phyloP scores from a whole-genome alignment of 1,140 invertebrate genomes.

The Tetragonula clypearis region DNA sequence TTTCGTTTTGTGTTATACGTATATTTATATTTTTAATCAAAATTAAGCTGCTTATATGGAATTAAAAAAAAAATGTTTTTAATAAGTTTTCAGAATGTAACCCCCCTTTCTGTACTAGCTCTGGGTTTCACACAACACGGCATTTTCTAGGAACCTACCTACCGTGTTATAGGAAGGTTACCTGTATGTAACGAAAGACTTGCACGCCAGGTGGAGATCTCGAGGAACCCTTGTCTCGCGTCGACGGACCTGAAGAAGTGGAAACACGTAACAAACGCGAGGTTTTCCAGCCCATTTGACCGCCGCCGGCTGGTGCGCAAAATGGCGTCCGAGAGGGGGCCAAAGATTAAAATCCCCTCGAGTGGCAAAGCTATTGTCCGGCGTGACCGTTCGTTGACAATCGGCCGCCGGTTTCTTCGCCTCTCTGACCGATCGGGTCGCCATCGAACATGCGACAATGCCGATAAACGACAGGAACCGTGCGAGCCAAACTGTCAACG shows the following conservation, averaged over 20 bases:
- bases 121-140: too few relatives aligned
- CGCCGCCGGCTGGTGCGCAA: slow-evolving; percentile 54
- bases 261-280: slow-evolving; percentile 10
- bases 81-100: too few relatives aligned
- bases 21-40: too few relatives aligned
- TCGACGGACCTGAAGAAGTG: not conserved
- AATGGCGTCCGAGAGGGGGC: slow-evolving; percentile 41
- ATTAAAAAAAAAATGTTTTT: too few relatives aligned
- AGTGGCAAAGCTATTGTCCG: slow-evolving; percentile 64
- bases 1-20: too few relatives aligned
- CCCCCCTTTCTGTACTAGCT: too few relatives aligned
- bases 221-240: slow-evolving; percentile 25
- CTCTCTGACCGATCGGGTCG: not conserved
- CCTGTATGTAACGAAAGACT: not conserved
- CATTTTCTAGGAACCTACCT: too few relatives aligned
- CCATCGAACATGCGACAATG: slow-evolving; percentile 7
- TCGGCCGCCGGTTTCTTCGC: slow-evolving; percentile 14
- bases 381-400: slow-evolving; percentile 23
- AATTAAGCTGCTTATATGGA: too few relatives aligned
- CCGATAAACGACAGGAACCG: slow-evolving; percentile 26
- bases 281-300: slow-evolving; percentile 71
- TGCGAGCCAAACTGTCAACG: slow-evolving; percentile 16
- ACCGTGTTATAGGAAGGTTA: too few relatives aligned
- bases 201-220: slow-evolving; percentile 31
- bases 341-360: slow-evolving; percentile 68